Evolutionary conservation across 2,797 vertebrate genomes (phyloP), one percentile per base, ranked within the genome.

Genomic region (Phylloscopus collybita): DNA sequence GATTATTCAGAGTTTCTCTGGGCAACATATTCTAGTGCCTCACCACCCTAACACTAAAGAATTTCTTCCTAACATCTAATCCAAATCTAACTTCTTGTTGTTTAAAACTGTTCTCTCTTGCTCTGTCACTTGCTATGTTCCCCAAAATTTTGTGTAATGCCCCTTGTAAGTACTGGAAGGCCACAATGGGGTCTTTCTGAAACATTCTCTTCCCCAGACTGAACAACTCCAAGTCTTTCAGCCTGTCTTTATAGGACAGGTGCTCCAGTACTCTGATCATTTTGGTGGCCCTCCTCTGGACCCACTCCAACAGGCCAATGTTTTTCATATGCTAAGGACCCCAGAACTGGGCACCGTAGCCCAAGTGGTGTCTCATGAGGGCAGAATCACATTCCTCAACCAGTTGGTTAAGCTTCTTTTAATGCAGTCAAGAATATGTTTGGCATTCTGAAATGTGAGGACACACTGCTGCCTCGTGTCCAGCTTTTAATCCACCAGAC

Each of bases 181-280:
- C 13, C 21, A 47, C n/a, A 47, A 12, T 0, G 3, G 3, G 1
- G 3, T 53, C 6, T 40, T 25, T 26, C 26, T 23, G 38, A 57
- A 71, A 9, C 4, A 13, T n/a, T 64, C 11, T 71, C 44, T 84
- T n/a, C 19, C 21, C 12, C 10, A 34, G 6, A 10, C 25, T 51
- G n/a, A 65, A 47, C 10, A 40, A 30, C 6, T 4, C 4, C 19
- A 51, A 9, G 5, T 29, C 36, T 62, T 40, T 76, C 71, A 50
- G 11, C 4, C 9, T 70, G 16, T 51, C 29, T 70, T 64, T 29
- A 30, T 3, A 83, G 64, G 9, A 27, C 36, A 38, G 13, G 6
- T 26, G 6, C 16, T 44, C 18, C 27, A 50, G 36, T 36, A 21
- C 26, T 64, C 32, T 16, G 32, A 44, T 56, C 2, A 1, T 11